These are phyloP conservation scores for Symphodus melops DNA, from an alignment of 2,113 vertebrate species.

Conservation along the genomic window DNA sequence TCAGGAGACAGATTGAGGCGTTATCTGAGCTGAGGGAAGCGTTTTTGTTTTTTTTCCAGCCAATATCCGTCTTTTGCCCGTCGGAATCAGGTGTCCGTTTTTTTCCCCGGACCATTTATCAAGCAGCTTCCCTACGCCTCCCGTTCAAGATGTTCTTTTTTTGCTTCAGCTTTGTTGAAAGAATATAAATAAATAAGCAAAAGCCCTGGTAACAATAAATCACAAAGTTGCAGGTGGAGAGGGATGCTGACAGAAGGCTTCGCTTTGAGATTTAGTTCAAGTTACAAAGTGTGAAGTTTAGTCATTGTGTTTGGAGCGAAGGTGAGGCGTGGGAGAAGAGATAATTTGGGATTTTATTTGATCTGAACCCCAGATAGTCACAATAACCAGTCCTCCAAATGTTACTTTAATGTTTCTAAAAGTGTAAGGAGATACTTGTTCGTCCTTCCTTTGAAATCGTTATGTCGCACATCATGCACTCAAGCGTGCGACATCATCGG, in stretches of 20 bases:
- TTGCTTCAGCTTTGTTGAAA: conserved; percentile 34
- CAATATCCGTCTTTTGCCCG: conserved; percentile 34
- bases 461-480: conserved; percentile 5
- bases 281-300: conserved; percentile 31
- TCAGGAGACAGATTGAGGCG: conserved; percentile 64
- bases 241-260: conserved; percentile 26
- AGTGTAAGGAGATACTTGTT: background rate
- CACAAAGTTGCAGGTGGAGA: conserved; percentile 31
- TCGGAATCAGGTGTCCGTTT: conserved; percentile 48
- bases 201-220: conserved; percentile 39
- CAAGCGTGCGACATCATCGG: background rate
- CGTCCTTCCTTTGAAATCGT: background rate
- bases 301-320: conserved; percentile 3
- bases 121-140: conserved; percentile 24
- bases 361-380: conserved; percentile 11
- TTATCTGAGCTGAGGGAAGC: conserved; percentile 61
- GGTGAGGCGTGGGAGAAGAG: conserved; percentile 31
- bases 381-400: background rate
- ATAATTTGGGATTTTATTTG: background rate
- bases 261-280: conserved; percentile 11
- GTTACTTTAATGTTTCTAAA: background rate
- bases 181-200: conserved; percentile 56
- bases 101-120: conserved; percentile 54
- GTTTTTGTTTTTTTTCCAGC: conserved; percentile 56
- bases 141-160: background rate